Conservation (phyloP, 1,140 invertebrate species). For the Ceratina japonica region DNA sequence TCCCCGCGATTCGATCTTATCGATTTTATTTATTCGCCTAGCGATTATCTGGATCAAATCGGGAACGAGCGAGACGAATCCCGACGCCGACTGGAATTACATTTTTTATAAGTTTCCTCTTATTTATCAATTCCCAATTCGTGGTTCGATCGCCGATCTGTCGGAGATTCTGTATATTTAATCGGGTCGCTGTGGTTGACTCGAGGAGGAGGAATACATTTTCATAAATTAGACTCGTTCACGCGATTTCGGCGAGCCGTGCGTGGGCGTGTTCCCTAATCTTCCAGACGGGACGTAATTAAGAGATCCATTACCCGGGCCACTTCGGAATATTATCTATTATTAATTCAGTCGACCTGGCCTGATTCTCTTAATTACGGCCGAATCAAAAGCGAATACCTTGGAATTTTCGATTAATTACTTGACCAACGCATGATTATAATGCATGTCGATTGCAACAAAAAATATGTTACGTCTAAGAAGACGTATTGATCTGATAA, state of each 20-base stretch:
- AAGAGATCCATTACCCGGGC: constrained; percentile 64
- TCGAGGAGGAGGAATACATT: constrained; percentile 60
- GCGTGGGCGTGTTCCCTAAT: constrained; percentile 62
- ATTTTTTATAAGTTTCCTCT: no score
- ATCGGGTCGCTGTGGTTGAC: constrained; percentile 37
- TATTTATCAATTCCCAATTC: no score
- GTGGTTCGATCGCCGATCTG: neutral
- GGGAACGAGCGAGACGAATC: no score
- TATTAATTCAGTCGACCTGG: constrained; percentile 57
- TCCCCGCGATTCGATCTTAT: no score
- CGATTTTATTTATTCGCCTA: no score
- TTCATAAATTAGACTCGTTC: constrained; percentile 63
- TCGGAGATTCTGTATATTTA: constrained; percentile 30
- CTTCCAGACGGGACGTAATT: constrained; percentile 62
- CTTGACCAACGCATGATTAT: neutral
- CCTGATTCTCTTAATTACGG: constrained; percentile 55
- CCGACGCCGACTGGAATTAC: no score
- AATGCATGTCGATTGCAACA: no score
- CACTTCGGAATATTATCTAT: constrained; percentile 40
- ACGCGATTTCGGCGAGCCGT: constrained; percentile 14
- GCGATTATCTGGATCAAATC: no score
- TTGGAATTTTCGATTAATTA: neutral
- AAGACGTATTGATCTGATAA: neutral
- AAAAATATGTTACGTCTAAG: neutral
- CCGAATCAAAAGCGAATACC: neutral